Evolutionary conservation across 2,113 vertebrate species (phyloP).

Genomic region (Toxotes chatareus): DNA sequence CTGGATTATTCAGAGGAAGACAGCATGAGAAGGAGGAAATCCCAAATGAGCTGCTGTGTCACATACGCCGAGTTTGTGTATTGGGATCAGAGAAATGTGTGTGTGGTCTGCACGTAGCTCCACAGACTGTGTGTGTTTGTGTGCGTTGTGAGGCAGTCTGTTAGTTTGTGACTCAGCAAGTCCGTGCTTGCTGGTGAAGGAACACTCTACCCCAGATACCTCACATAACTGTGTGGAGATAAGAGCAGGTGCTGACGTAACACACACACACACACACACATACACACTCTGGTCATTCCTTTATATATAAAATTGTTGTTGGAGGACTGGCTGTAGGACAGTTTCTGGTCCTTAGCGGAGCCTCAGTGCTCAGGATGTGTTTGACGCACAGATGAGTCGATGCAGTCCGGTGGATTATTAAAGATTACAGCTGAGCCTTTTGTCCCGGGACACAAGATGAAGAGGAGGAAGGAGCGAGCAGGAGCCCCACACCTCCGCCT

Average conservation of each 20-base stretch:
- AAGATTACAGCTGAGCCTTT: slow-evolving; percentile 64
- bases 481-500: slow-evolving; percentile 91
- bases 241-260: slow-evolving; percentile 54
- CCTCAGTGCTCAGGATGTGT: not conserved
- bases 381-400: slow-evolving; percentile 42
- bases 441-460: slow-evolving; percentile 85
- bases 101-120: slow-evolving; percentile 19
- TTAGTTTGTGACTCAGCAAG: slow-evolving; percentile 51
- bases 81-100: not conserved
- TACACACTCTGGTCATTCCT: slow-evolving; percentile 12
- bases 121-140: slow-evolving; percentile 21
- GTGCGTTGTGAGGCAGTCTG: not conserved
- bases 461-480: slow-evolving; percentile 90
- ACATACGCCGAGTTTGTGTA: not conserved
- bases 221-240: slow-evolving; percentile 52
- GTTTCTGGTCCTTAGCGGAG: not conserved
- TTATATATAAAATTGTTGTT: slow-evolving; percentile 2
- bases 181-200: slow-evolving; percentile 30
- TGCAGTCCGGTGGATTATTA: slow-evolving; percentile 64
- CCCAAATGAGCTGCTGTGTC: not conserved
- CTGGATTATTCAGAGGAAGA: slow-evolving; percentile 9
- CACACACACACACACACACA: slow-evolving; percentile 15
- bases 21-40: not conserved
- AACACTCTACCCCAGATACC: slow-evolving; percentile 56
- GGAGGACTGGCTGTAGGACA: not conserved